Percentiles rank a stretch among this genome's conserved stretches.
phyloP scores from a whole-genome alignment of 2,888 invertebrate genomes.

The Kuschelorhynchus macadamiae region DNA sequence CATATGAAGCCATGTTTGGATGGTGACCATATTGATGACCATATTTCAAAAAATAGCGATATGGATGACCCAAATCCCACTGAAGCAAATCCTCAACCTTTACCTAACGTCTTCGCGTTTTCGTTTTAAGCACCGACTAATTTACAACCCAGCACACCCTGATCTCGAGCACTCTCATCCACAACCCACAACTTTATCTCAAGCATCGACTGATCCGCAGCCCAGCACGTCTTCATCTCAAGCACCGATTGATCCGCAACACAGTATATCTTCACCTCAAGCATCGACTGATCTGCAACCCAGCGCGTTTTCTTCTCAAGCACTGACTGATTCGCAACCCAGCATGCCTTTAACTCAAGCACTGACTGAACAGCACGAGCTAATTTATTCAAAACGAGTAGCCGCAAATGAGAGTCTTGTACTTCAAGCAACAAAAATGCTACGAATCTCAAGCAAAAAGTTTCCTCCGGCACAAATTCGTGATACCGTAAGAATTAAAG shows the following conservation, averaged over 20 bases:
- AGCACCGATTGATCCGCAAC: slow-evolving; percentile 20
- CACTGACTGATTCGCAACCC: too few relatives aligned
- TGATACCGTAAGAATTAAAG: slow-evolving; percentile 34
- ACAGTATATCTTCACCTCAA: slow-evolving; percentile 35
- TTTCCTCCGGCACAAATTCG: slow-evolving; percentile 33
- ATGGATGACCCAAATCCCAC: slow-evolving; percentile 27
- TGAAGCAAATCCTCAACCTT: slow-evolving; percentile 25
- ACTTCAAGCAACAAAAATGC: slow-evolving; percentile 40
- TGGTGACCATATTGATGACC: slow-evolving; percentile 38
- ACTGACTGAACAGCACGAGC: slow-evolving; percentile 30
- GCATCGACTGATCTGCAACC: slow-evolving; percentile 20
- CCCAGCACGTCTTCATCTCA: slow-evolving; percentile 32
- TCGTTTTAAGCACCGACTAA: too few relatives aligned
- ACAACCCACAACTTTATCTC: slow-evolving; percentile 34
- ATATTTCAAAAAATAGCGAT: slow-evolving; percentile 26
- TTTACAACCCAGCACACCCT: too few relatives aligned
- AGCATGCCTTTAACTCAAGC: slow-evolving; percentile 6
- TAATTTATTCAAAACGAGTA: slow-evolving; percentile 28
- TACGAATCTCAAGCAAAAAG: slow-evolving; percentile 29
- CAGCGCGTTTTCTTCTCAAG: slow-evolving; percentile 20
- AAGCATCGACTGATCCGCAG: slow-evolving; percentile 18
- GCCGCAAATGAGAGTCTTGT: slow-evolving; percentile 34
- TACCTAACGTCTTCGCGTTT: slow-evolving; percentile 19
- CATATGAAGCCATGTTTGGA: slow-evolving; percentile 60
- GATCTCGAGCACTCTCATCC: slow-evolving; percentile 28